A percentile compares a stretch with the other conserved stretches of the same genome.
These are phyloP conservation scores for Helicoverpa zea DNA, from an alignment of 1,140 invertebrate species.

Conservation along the genomic window DNA sequence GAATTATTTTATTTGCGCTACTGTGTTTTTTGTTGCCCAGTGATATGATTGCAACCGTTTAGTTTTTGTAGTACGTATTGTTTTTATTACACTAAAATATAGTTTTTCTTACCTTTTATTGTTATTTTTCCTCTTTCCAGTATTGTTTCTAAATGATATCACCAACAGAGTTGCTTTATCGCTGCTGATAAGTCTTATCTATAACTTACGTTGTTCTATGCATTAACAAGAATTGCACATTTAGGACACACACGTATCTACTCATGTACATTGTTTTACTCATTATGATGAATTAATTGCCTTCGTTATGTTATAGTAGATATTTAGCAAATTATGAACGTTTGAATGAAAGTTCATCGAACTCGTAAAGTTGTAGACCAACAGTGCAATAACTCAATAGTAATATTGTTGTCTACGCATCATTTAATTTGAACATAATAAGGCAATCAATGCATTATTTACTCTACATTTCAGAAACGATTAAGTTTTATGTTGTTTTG, in stretches of 20 bases:
- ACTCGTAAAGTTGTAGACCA: constrained; percentile 15
- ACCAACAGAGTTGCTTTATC: constrained; percentile 84
- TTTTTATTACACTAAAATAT: constrained; percentile 60
- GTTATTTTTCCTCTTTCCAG: constrained; percentile 55
- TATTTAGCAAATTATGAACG: not conserved
- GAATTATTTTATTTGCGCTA: constrained; percentile 70
- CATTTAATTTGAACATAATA: constrained; percentile 14
- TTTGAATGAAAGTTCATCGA: constrained; percentile 36
- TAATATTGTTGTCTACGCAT: constrained; percentile 38
- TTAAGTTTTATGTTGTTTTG: constrained; percentile 10
- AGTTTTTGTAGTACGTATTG: constrained; percentile 75
- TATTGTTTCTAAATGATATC: constrained; percentile 73
- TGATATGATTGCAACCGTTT: constrained; percentile 67
- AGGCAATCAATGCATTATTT: constrained; percentile 6
- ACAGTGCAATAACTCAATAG: not conserved
- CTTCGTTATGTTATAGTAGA: not conserved
- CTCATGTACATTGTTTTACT: not conserved
- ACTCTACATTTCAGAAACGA: not conserved
- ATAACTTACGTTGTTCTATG: constrained; percentile 62
- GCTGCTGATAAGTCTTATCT: constrained; percentile 80
- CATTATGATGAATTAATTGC: not conserved
- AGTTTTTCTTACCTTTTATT: constrained; percentile 40
- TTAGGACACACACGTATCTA: constrained; percentile 42
- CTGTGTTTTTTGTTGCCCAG: constrained; percentile 76
- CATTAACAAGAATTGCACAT: constrained; percentile 58